A percentile compares a stretch with the other conserved stretches of the same genome.
These are phyloP conservation scores for Erethizon dorsatum DNA, from an alignment of 2,797 vertebrate genomes.

Conservation along the genomic window DNA sequence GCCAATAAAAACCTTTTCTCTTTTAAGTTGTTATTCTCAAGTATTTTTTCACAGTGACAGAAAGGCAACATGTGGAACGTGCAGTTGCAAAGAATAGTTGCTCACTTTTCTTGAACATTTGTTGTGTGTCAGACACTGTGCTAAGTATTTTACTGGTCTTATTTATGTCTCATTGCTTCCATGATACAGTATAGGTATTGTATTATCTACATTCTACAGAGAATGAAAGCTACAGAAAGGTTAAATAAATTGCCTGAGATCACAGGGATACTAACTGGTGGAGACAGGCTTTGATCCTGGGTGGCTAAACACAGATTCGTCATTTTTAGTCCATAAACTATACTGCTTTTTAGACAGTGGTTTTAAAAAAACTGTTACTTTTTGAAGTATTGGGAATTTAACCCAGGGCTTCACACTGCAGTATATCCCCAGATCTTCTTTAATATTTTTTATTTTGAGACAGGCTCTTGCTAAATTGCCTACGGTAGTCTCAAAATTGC, in stretches of 20 bases:
- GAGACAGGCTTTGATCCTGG: background rate
- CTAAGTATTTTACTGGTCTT: background rate
- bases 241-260: background rate
- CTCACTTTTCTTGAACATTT: background rate
- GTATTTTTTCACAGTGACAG: background rate
- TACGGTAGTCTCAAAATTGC: background rate
- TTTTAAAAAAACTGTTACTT: background rate
- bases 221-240: background rate
- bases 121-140: background rate
- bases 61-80: background rate
- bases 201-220: background rate
- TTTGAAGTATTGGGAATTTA: background rate
- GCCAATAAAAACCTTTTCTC: background rate
- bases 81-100: background rate
- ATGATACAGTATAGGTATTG: no score
- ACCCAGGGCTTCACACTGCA: background rate
- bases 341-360: background rate
- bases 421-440: background rate
- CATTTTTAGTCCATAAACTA: background rate
- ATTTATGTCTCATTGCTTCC: background rate
- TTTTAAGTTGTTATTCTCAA: background rate
- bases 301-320: background rate
- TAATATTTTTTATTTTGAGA: background rate
- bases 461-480: background rate
- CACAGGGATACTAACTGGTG: background rate